These are phyloP conservation scores for Folsomia manolachei DNA, from an alignment of 2,888 invertebrate genomes.

Conservation along the genomic window DNA sequence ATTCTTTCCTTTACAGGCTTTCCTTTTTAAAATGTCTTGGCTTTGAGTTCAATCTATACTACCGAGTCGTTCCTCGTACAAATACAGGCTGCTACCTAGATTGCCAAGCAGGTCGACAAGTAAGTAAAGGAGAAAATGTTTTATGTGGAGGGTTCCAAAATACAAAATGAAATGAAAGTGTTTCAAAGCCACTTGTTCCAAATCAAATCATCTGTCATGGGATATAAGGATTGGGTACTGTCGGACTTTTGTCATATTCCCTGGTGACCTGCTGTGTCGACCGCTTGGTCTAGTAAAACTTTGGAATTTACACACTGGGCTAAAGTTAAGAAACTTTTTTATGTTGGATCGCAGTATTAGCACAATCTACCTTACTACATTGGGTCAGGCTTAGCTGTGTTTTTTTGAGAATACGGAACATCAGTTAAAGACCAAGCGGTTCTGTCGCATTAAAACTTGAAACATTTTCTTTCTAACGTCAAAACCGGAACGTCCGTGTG, in stretches of 20 bases:
- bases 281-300: neutral
- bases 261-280: neutral
- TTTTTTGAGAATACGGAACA: too few species aligned
- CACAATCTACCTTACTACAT: too few species aligned
- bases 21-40: neutral
- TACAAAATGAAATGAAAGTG: neutral
- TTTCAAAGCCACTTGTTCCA: neutral
- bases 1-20: neutral
- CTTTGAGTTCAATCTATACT: neutral
- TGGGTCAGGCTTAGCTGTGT: too few species aligned
- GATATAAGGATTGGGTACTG: neutral
- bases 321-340: neutral
- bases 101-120: neutral
- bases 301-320: neutral
- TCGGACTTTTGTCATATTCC: neutral
- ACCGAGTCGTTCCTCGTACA: too few species aligned
- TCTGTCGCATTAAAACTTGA: too few species aligned
- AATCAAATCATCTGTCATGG: conserved; percentile 10
- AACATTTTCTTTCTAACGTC: too few species aligned
- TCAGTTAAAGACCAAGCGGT: too few species aligned
- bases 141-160: neutral
- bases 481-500: too few species aligned
- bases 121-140: neutral
- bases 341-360: too few species aligned
- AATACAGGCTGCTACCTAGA: too few species aligned